A percentile compares a stretch with the other conserved stretches of the same genome.
Evolutionary conservation across 2,797 vertebrate species (phyloP).

Genomic region (Acrossocheilus wenchowensis): DNA sequence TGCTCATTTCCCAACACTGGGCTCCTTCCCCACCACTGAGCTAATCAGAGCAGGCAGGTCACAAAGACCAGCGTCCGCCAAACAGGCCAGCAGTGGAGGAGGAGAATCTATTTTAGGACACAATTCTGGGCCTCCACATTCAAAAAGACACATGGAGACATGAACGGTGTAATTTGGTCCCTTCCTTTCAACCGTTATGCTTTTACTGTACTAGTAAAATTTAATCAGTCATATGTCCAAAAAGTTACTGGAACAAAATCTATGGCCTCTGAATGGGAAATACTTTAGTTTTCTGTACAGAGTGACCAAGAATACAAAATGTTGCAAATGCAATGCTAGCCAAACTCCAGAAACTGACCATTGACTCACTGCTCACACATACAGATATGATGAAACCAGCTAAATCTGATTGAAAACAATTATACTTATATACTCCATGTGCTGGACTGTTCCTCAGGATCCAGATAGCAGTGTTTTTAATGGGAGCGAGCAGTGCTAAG

Average conservation of each 20-base stretch:
- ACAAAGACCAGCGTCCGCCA: conserved; percentile 29
- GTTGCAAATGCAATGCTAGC: not conserved
- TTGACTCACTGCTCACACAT: not conserved
- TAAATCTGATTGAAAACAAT: not conserved
- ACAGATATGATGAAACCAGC: conserved; percentile 30
- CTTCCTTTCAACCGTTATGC: conserved; percentile 29
- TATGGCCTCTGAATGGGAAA: not conserved
- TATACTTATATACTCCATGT: not conserved
- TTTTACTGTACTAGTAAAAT: not conserved
- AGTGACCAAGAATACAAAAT: not conserved
- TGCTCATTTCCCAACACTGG: conserved; percentile 29
- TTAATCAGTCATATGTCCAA: not conserved
- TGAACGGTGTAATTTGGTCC: not conserved
- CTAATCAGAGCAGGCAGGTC: conserved; percentile 43
- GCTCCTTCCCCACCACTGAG: conserved; percentile 40
- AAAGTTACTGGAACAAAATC: not conserved
- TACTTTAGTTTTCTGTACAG: not conserved
- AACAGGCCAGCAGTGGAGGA: conserved; percentile 36
- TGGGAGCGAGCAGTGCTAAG: conserved; percentile 33
- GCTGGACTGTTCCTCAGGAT: conserved; percentile 10
- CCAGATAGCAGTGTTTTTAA: conserved; percentile 45
- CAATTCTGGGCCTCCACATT: conserved; percentile 20
- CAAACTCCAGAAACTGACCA: not conserved
- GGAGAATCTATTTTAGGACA: conserved; percentile 46
- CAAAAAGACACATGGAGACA: conserved; percentile 22